A percentile compares a stretch with the other conserved stretches of the same genome.
Conservation (phyloP, 92 coral and sea anemone genomes). For the Heteractis magnifica region DNA sequence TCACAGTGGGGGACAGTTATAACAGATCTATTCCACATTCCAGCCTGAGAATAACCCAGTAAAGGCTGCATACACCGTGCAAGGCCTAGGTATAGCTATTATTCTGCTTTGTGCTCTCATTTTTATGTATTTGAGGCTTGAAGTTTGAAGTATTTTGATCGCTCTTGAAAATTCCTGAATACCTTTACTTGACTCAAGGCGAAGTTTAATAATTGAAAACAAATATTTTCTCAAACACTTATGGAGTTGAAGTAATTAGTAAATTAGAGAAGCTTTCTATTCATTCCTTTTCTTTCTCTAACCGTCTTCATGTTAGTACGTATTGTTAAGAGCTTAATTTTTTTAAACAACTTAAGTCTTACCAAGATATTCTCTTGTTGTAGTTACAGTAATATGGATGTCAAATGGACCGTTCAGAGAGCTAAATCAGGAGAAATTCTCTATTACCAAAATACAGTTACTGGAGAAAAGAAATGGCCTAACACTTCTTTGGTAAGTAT, state of each 20-base stretch:
- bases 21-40: not conserved
- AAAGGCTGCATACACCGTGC: not conserved
- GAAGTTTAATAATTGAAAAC: not conserved
- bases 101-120: not conserved
- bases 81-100: not conserved
- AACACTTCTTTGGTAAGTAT: not conserved
- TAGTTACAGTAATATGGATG: constrained; percentile 13
- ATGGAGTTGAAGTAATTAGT: not conserved
- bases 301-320: not conserved
- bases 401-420: constrained; percentile 6
- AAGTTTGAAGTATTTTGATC: not conserved
- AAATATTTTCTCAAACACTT: not conserved
- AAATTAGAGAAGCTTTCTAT: not conserved
- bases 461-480: constrained; percentile 37
- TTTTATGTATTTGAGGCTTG: not conserved
- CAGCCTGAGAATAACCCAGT: not conserved
- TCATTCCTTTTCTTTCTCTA: not conserved
- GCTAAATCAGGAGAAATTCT: constrained; percentile 26
- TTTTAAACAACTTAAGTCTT: not conserved
- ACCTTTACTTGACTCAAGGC: not conserved
- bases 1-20: not conserved
- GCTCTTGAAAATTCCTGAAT: not conserved
- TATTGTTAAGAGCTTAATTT: not conserved
- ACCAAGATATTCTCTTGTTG: not conserved
- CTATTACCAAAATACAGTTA: constrained; percentile 17